Conservation (phyloP, 1,140 invertebrate genomes). For the Agrypnia vestita region DNA sequence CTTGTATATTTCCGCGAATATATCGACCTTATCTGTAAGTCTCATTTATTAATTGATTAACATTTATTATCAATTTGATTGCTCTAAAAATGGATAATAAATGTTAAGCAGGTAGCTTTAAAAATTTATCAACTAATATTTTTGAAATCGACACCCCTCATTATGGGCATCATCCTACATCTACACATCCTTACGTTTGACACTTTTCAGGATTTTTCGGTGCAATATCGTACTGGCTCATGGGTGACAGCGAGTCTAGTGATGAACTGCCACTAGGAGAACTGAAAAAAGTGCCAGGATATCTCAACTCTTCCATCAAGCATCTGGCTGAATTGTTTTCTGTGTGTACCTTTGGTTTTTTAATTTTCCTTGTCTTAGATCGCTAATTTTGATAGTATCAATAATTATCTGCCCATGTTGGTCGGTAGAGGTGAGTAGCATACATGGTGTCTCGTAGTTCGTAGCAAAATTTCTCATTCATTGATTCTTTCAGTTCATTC, state of each 20-base stretch:
- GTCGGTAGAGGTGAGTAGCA: too few species aligned
- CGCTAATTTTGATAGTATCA: neutral
- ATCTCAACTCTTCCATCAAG: conserved; percentile 75
- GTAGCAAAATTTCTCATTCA: too few species aligned
- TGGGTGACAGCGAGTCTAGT: conserved; percentile 70
- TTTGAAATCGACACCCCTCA: neutral
- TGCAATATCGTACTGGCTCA: conserved; percentile 71
- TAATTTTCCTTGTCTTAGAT: neutral
- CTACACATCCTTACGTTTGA: too few species aligned
- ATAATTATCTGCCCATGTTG: neutral
- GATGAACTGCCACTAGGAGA: conserved; percentile 77
- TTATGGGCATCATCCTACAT: too few species aligned
- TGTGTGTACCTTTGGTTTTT: conserved; percentile 42
- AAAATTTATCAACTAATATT: neutral
- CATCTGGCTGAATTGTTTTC: conserved; percentile 79
- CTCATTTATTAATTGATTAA: too few species aligned
- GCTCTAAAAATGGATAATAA: too few species aligned
- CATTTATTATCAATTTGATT: too few species aligned
- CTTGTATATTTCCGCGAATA: too few species aligned
- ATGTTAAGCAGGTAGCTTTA: neutral
- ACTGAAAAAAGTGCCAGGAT: conserved; percentile 76
- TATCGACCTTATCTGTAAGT: too few species aligned
- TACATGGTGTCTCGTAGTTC: too few species aligned
- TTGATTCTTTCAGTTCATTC: too few species aligned
- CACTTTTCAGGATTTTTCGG: conserved; percentile 67